Conservation (phyloP, 2,888 invertebrate genomes). For the Itoplectis maculator region DNA sequence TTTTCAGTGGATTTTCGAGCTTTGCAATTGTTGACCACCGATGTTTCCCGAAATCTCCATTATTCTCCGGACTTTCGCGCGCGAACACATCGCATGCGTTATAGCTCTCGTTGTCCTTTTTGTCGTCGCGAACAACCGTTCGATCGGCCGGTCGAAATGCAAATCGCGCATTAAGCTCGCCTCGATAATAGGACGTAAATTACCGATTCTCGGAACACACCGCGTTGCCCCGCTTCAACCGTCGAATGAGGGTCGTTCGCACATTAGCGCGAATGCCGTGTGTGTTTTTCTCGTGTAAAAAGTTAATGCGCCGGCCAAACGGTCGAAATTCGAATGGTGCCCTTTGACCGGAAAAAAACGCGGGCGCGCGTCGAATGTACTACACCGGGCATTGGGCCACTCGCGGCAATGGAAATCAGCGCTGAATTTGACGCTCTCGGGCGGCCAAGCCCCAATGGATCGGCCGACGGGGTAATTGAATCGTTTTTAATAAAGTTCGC, state of each 20-base stretch:
- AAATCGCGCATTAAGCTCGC: neutral
- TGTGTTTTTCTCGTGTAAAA: neutral
- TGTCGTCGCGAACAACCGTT: too few relatives aligned
- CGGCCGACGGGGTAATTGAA: slow-evolving; percentile 37
- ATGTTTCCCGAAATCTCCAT: neutral
- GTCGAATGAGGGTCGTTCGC: neutral
- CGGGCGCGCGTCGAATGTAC: neutral
- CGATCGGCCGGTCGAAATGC: neutral
- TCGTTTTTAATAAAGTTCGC: slow-evolving; percentile 50
- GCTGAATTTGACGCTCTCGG: slow-evolving; percentile 17
- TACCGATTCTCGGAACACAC: too few relatives aligned
- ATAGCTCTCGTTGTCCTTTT: too few relatives aligned
- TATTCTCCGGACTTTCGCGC: too few relatives aligned
- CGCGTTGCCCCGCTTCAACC: neutral
- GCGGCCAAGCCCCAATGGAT: slow-evolving; percentile 13
- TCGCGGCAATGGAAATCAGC: slow-evolving; percentile 20
- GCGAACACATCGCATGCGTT: too few relatives aligned
- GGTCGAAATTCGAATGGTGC: neutral
- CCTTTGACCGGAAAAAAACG: slow-evolving; percentile 5
- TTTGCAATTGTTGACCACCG: neutral
- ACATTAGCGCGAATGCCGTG: neutral
- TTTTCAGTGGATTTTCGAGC: neutral
- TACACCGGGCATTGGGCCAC: neutral
- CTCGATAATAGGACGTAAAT: neutral
- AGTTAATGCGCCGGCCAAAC: neutral